Evolutionary conservation across 2,888 invertebrate genomes (phyloP), one percentile per base, ranked within the genome.

Genomic region (Lasioglossum morio): DNA sequence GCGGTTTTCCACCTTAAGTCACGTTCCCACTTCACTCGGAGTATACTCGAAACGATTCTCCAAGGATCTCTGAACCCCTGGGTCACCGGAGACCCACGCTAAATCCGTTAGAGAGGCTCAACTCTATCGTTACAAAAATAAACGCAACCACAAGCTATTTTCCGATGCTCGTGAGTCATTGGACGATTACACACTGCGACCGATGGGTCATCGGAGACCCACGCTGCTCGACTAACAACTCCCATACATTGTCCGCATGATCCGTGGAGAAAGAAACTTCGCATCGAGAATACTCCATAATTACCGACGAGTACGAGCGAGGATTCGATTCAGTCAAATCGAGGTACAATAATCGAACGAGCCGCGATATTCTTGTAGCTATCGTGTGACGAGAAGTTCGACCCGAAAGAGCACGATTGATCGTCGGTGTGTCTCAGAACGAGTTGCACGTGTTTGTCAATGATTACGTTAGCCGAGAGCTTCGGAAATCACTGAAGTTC

Each of bases 111-210:
- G 30, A 63, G 16, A 30, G 63, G 16, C 5, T 30, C 30, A 30
- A 63, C 14, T 27, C 63, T 16, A 30, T 8, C 63, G 8, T 63
- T 63, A 63, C 30, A 63, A 63, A 63, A 63, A 63, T 63, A 63
- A 63, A 63, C 63, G 63, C 30, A 57, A 57, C 57, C 57, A 57
- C 57, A n/a, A 57, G 63, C 63, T 63, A 63, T 30, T 30, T 5
- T 19, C 19, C 5, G 34, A 63, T 63, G 16, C 30, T 19, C 34
- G 57, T 34, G 30, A 3, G 3, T 34, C 30, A 30, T 30, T 63
- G 63, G 63, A 63, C 63, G 63, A 30, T 63, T 63, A 63, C 30
- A 19, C 30, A 63, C 16, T 3, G 30, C 63, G 63, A 57, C n/a
- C 4, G 63, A 34, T 16, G 63, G 63, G 63, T 63, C 63, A 19